Base-by-base conservation (phyloP, 92 coral and sea anemone genomes). In the Nematostella vectensis region DNA sequence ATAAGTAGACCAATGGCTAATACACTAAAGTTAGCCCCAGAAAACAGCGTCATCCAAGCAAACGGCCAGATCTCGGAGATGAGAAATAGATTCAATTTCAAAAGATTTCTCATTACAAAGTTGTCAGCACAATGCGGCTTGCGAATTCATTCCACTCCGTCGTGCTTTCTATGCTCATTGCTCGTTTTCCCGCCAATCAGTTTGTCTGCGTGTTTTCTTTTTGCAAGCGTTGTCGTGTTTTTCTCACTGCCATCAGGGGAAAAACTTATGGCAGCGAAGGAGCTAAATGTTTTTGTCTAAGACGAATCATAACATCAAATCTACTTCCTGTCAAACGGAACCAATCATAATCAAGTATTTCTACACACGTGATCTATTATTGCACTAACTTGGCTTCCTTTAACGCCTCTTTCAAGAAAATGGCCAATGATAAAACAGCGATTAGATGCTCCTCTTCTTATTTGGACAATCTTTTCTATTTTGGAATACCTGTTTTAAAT, bases 51-150 rank as follows among this genome's bases (percentile, higher is more conserved):
- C 56, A 85, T 68, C 88, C 84, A 80, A 31, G 95, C 78, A 38
- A 57, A 68, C 16, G 81, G 83, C 95, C 95, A 85, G 44, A 66
- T 60, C 49, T 85, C 88, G 17, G 81, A 66, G 43, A 85, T 80
- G 54, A 85, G 80, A 70, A 81, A 85, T 42, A 85, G 58, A 82
- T 85, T 85, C 29, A 85, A 52, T 44, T 75, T 78, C 26, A 85
- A 59, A 31, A 85, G 52, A 12, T 28, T 33, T 63, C 75, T 66
- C 66, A 85, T 78, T 29, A 36, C 48, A 55, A 29, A 21, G n/a
- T n/a, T n/a, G n/a, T n/a, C n/a, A n/a, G n/a, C n/a, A n/a, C n/a
- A n/a, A n/a, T n/a, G n/a, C 54, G 27, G 28, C 20, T 23, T 8
- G 27, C 9, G 31, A 13, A 31, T 50, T 25, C 56, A 50, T 37